Evolutionary conservation across 2,113 vertebrate species (phyloP).

Genomic region (Leucoraja erinaceus): DNA sequence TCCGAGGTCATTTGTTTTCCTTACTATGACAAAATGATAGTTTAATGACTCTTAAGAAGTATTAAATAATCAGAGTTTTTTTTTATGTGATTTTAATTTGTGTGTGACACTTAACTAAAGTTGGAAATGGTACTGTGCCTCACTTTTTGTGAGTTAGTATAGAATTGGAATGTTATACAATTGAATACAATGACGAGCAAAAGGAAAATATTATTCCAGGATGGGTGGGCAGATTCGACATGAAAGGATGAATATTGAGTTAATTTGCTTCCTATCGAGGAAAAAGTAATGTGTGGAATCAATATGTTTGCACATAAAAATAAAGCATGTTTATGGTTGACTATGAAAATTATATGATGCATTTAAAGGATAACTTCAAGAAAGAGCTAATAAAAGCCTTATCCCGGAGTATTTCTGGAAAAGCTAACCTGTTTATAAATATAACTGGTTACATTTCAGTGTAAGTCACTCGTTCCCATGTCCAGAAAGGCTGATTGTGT

Average conservation of each 20-base stretch:
- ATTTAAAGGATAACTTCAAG: slow-evolving; percentile 21
- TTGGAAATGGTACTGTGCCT: background rate
- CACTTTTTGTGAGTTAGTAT: background rate
- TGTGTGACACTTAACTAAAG: background rate
- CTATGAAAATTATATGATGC: background rate
- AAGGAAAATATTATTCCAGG: background rate
- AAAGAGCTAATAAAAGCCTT: background rate
- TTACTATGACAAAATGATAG: background rate
- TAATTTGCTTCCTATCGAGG: slow-evolving; percentile 13
- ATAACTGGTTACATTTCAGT: background rate
- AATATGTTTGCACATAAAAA: background rate
- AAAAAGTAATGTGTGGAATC: background rate
- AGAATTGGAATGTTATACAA: slow-evolving; percentile 2
- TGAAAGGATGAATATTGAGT: slow-evolving; percentile 2
- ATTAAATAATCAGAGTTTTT: background rate
- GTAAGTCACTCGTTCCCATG: background rate
- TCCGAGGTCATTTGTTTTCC: background rate
- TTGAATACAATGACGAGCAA: background rate
- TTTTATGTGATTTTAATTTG: slow-evolving; percentile 10
- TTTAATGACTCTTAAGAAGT: slow-evolving; percentile 8
- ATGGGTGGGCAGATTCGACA: background rate
- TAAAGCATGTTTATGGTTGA: background rate
- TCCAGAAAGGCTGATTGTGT: background rate
- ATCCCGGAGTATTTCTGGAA: background rate
- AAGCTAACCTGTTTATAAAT: background rate